Evolutionary conservation across 2,797 vertebrate species (phyloP).

Genomic region (Pangasius macronema): DNA sequence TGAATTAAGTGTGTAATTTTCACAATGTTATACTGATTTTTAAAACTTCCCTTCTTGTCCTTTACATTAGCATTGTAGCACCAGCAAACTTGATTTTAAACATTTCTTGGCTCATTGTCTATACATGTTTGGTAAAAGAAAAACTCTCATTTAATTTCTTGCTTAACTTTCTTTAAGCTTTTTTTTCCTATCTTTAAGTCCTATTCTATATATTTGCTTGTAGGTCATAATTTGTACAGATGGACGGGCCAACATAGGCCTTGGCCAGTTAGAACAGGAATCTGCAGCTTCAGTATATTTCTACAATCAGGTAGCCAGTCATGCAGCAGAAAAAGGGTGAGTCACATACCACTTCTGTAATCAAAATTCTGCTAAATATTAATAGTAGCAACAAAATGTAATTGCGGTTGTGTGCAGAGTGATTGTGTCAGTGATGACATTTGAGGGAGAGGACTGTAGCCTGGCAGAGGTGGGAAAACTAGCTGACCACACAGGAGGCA

Average conservation of each 20-base stretch:
- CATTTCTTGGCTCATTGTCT: neutral
- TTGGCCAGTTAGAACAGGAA: conserved; percentile 71
- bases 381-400: neutral
- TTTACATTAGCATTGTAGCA: neutral
- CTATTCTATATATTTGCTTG: conserved; percentile 33
- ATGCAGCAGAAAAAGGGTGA: conserved; percentile 72
- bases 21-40: neutral
- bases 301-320: conserved; percentile 70
- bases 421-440: conserved; percentile 79
- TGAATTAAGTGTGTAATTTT: neutral
- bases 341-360: conserved; percentile 12
- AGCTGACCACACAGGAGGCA: conserved; percentile 77
- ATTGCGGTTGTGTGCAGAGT: conserved; percentile 62
- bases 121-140: neutral
- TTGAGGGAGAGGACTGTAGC: conserved; percentile 77
- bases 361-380: neutral
- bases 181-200: neutral
- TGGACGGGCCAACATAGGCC: conserved; percentile 77
- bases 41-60: neutral
- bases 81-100: neutral
- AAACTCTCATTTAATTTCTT: neutral
- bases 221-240: conserved; percentile 82
- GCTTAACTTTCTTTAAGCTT: neutral
- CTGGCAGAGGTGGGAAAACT: conserved; percentile 76
- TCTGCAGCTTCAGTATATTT: conserved; percentile 62